Conservation (phyloP, 2,797 vertebrate genomes). For the Tokudaia muenninki region DNA sequence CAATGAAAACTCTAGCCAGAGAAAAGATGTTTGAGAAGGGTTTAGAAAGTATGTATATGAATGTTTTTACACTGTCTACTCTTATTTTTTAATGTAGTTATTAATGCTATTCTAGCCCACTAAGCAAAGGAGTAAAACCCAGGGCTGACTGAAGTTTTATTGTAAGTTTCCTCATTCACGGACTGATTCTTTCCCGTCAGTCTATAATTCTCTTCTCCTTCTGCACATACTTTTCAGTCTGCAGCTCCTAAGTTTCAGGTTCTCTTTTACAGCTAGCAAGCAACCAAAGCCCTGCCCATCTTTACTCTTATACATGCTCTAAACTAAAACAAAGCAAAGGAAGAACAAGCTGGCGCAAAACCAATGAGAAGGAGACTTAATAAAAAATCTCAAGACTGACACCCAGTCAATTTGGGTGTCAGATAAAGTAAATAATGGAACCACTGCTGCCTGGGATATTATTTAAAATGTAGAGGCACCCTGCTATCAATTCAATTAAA, state of each 20-base stretch:
- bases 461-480: conserved; percentile 40
- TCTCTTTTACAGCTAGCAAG: neutral
- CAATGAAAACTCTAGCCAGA: neutral
- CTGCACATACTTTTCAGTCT: neutral
- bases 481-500: conserved; percentile 54
- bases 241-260: neutral
- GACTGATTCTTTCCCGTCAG: neutral
- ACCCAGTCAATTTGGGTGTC: neutral
- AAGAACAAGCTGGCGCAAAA: neutral
- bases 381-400: conserved; percentile 1
- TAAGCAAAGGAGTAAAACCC: conserved; percentile 34
- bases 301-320: conserved; percentile 12
- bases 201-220: neutral
- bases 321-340: conserved; percentile 34
- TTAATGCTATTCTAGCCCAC: neutral
- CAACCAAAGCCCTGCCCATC: neutral
- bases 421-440: conserved; percentile 52
- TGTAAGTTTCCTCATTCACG: neutral
- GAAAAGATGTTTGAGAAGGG: neutral
- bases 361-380: conserved; percentile 20
- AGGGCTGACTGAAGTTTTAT: conserved; percentile 10
- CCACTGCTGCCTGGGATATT: neutral
- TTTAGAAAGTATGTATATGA: neutral
- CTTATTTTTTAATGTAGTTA: conserved; percentile 36
- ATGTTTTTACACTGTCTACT: neutral